These are phyloP conservation scores for Nemopilema nomurai DNA, from an alignment of 30 jellyfish, hydroid and myxozoan genomes.

Conservation along the genomic window DNA sequence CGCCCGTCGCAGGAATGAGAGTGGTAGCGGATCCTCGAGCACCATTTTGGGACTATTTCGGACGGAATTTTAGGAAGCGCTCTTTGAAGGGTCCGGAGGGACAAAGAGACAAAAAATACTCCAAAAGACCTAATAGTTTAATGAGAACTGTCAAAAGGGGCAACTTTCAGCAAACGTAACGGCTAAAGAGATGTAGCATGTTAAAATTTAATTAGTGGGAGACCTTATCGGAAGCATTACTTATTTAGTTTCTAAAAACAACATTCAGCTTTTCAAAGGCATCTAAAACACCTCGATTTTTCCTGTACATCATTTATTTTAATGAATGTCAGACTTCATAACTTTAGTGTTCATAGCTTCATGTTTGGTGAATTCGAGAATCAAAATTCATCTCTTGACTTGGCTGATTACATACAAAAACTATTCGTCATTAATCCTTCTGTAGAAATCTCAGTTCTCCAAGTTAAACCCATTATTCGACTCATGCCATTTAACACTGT, in stretches of 20 bases:
- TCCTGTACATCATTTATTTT: background rate
- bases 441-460: too few relatives aligned
- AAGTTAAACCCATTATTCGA: too few relatives aligned
- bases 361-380: too few relatives aligned
- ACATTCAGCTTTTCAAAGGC: background rate
- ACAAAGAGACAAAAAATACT: background rate
- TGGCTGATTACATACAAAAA: too few relatives aligned
- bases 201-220: background rate
- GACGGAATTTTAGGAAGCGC: slow-evolving; percentile 62
- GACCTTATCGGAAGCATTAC: background rate
- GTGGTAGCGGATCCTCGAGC: slow-evolving; percentile 59
- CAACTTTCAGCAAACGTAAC: background rate
- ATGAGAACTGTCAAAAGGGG: slow-evolving; percentile 17
- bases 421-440: too few relatives aligned
- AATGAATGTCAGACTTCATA: background rate
- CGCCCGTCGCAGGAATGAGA: slow-evolving; percentile 8
- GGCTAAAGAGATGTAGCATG: background rate
- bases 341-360: too few relatives aligned
- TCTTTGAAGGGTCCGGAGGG: background rate
- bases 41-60: slow-evolving; percentile 89
- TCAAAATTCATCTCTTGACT: too few relatives aligned
- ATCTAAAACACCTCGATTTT: background rate
- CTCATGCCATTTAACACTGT: too few relatives aligned
- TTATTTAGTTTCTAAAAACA: background rate
- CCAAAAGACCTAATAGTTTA: slow-evolving; percentile 16